These are phyloP conservation scores for Allophyes oxyacanthae DNA, from an alignment of 2,888 invertebrate genomes.

Conservation along the genomic window DNA sequence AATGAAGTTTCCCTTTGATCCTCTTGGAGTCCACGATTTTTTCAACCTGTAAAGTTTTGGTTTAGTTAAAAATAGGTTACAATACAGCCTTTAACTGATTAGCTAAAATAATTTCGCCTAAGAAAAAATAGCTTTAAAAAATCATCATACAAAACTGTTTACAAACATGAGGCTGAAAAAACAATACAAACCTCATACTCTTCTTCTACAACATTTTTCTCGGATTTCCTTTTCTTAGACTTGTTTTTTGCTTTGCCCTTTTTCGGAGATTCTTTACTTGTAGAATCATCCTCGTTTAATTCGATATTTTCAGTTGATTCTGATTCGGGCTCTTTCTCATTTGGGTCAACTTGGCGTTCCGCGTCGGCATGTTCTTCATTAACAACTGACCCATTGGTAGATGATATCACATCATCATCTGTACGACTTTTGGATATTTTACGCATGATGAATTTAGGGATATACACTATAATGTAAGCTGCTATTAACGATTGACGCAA, in stretches of 20 bases:
- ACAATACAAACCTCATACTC: slow-evolving; percentile 86
- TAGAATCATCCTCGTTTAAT: slow-evolving; percentile 61
- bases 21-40: slow-evolving; percentile 92
- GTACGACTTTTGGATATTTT: slow-evolving; percentile 83
- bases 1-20: slow-evolving; percentile 91
- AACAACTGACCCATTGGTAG: slow-evolving; percentile 81
- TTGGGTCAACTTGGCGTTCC: slow-evolving; percentile 57
- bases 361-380: slow-evolving; percentile 65
- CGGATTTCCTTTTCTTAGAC: slow-evolving; percentile 75
- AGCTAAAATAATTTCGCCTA: neutral
- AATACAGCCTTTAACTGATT: neutral
- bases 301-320: slow-evolving; percentile 61
- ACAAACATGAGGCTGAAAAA: slow-evolving; percentile 20
- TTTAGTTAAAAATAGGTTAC: neutral
- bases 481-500: slow-evolving; percentile 13
- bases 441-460: slow-evolving; percentile 73
- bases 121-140: too few species aligned
- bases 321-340: slow-evolving; percentile 60
- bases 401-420: slow-evolving; percentile 84
- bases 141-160: neutral
- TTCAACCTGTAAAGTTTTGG: slow-evolving; percentile 89
- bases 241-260: slow-evolving; percentile 67
- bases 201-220: slow-evolving; percentile 71
- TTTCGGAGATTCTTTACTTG: slow-evolving; percentile 63
- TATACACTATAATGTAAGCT: slow-evolving; percentile 59